Conservation (phyloP, 2,113 vertebrate species). For the Scopus umbretta region DNA sequence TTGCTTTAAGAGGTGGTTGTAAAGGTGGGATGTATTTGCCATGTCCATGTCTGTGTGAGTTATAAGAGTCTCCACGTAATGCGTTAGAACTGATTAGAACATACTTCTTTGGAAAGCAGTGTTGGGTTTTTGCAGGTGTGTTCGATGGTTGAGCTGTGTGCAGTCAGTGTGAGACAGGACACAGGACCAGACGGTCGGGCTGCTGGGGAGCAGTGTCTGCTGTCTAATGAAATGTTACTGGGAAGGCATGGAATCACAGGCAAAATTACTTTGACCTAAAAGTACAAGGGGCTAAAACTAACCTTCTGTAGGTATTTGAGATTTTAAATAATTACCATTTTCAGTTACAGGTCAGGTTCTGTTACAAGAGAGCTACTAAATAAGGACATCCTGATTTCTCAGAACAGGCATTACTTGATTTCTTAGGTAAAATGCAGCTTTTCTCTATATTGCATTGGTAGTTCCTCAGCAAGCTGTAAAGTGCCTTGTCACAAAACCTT, state of each 20-base stretch:
- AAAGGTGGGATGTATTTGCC: background rate
- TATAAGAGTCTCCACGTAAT: background rate
- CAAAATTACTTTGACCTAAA: background rate
- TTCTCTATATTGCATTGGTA: background rate
- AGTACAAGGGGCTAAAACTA: background rate
- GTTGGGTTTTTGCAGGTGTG: background rate
- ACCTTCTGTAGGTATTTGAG: background rate
- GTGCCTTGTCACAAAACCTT: background rate
- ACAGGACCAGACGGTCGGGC: rapidly evolving
- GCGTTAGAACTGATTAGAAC: background rate
- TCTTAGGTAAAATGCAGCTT: background rate
- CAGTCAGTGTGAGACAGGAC: background rate
- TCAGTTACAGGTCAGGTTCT: background rate
- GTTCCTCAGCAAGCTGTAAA: background rate
- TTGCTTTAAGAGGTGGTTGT: background rate
- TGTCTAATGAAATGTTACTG: background rate
- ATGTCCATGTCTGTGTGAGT: rapidly evolving
- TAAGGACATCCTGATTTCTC: background rate
- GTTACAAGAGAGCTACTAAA: background rate
- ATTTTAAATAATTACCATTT: background rate
- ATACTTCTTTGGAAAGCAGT: rapidly evolving
- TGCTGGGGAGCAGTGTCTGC: background rate
- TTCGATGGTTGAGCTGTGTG: background rate
- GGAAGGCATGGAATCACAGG: background rate
- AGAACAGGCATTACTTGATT: background rate